Evolutionary conservation across 2,113 vertebrate genomes (phyloP), one percentile per base, ranked within the genome.

Genomic region (Amblyornis subalaris): DNA sequence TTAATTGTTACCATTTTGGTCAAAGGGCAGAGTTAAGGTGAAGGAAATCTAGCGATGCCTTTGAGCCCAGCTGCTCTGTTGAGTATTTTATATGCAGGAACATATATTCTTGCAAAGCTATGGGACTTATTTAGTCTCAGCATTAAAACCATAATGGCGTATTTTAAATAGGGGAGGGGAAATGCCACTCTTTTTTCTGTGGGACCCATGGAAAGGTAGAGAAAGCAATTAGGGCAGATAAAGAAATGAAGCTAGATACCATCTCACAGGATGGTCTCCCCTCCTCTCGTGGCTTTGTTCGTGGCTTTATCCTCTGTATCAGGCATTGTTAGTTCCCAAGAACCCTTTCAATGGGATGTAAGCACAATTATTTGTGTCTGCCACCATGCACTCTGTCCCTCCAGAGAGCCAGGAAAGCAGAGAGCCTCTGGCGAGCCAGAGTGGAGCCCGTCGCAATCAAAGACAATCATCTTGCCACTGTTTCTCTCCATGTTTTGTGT

Each of bases 401-500:
- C 36, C 7, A 1, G 10, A 40, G 85, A 69, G 71, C 65, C 73
- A 78, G 80, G 85, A 87, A 88, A 77, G 92, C 42, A 0, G 23
- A 15, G 57, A 88, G 33, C 51, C n/a, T 85, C 91, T 25, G 15
- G 45, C 18, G 5, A 72, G 57, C 84, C 54, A 88, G 90, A 87
- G 83, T 71, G 75, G 85, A 80, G 83, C 73, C 91, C 38, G 7
- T 19, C 0, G 8, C 64, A 88, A 88, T 90, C 92, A 90, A 83
- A 50, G 2, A 1, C 5, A 17, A 92, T 81, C 89, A 57, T 73
- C 75, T 47, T 7, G 7, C 51, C 40, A 7, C 73, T 64, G 19
- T 54, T 92, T 77, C 89, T 92, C 88, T 95, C 81, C 66, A 85
- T 28, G 91, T 74, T 95, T 94, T 95, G 83, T 85, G 53, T 96